Conservation (phyloP, 2,113 vertebrate genomes). For the Callocephalon fimbriatum region DNA sequence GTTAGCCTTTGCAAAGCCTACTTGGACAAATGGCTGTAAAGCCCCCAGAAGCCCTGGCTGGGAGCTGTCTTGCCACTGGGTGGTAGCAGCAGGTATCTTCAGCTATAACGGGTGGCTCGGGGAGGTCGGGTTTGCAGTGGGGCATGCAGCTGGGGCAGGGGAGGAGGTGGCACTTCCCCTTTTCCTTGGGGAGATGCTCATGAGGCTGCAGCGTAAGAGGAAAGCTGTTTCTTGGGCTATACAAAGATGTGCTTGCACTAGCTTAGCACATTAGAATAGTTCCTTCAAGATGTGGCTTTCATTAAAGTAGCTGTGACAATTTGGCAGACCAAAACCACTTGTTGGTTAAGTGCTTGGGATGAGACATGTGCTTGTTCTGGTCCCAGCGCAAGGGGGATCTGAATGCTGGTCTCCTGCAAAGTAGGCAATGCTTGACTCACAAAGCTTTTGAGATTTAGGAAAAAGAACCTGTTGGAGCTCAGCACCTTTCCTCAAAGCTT, state of each 20-base stretch:
- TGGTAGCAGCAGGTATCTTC: conserved; percentile 20
- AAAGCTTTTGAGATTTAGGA: neutral
- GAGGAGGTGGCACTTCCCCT: conserved; percentile 1
- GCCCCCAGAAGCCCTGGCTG: neutral
- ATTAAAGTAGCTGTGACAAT: fast-evolving
- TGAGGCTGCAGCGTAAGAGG: fast-evolving
- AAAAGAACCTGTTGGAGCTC: neutral
- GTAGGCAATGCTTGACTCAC: fast-evolving
- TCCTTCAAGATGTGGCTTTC: fast-evolving
- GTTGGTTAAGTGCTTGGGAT: too few relatives aligned
- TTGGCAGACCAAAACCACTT: neutral
- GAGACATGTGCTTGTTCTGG: fast-evolving
- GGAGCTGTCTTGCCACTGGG: conserved; percentile 20
- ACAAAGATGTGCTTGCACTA: fast-evolving
- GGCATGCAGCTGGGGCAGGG: neutral
- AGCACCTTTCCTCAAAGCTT: neutral
- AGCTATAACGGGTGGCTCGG: fast-evolving
- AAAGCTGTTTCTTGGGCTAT: fast-evolving
- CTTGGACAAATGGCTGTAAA: neutral
- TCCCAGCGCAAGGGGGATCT: neutral
- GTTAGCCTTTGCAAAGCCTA: neutral
- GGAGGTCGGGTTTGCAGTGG: neutral
- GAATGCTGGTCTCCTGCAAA: neutral
- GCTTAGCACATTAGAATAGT: fast-evolving
- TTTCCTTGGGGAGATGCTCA: neutral